Conservation (phyloP, 2,113 vertebrate species). For the Charina bottae region DNA sequence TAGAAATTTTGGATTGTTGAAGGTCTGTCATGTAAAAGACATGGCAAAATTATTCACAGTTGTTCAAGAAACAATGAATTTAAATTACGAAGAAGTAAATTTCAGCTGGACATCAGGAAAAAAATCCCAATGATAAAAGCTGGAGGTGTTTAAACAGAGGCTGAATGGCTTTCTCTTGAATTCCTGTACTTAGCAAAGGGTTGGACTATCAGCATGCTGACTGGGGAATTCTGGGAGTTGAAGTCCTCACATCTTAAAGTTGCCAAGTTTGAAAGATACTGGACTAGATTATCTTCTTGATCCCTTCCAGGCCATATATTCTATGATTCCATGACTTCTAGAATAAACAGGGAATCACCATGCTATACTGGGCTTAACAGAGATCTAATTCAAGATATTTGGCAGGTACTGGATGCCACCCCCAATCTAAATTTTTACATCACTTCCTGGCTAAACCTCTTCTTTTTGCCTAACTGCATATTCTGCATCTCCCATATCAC, state of each 20-base stretch:
- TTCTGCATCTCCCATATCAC: not conserved
- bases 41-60: not conserved
- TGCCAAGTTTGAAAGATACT: not conserved
- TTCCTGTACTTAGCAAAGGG: not conserved
- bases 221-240: not conserved
- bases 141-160: not conserved
- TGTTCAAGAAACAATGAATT: not conserved
- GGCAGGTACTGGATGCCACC: not conserved
- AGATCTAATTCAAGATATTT: not conserved
- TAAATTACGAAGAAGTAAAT: not conserved
- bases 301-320: not conserved
- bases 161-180: not conserved
- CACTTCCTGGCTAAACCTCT: not conserved
- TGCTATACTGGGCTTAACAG: not conserved
- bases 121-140: not conserved
- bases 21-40: not conserved
- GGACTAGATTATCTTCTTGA: not conserved
- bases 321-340: not conserved
- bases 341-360: not conserved
- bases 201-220: not conserved
- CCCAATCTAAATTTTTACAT: not conserved
- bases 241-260: not conserved
- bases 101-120: not conserved
- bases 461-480: not conserved
- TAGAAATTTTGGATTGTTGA: not conserved